Percentiles rank a stretch among this genome's conserved stretches.
Evolutionary conservation across 2,797 vertebrate genomes (phyloP).

Genomic region (Gymnocypris eckloni): DNA sequence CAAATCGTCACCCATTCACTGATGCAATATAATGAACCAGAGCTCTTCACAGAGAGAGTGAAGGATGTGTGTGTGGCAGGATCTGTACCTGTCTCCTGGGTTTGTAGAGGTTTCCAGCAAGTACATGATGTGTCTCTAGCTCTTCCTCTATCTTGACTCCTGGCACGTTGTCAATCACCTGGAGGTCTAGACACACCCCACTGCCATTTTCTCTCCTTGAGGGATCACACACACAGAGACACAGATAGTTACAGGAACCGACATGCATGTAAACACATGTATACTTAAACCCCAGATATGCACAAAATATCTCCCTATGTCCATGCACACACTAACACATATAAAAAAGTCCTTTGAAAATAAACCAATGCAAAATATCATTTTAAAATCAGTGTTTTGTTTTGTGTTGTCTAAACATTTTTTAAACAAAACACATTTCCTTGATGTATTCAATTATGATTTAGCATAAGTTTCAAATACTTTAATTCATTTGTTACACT

Average conservation of each 20-base stretch:
- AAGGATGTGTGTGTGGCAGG: not conserved
- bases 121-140: conserved; percentile 89
- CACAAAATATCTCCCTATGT: not conserved
- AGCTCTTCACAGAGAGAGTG: not conserved
- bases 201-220: conserved; percentile 94
- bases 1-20: not conserved
- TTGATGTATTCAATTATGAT: not conserved
- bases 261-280: conserved; percentile 25
- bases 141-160: conserved; percentile 92
- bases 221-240: conserved; percentile 11
- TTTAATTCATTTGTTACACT: not conserved
- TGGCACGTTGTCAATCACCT: conserved; percentile 91
- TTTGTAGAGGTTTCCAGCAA: conserved; percentile 93
- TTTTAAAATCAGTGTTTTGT: not conserved
- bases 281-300: not conserved
- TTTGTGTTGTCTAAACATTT: not conserved
- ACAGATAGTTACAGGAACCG: conserved; percentile 13
- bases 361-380: not conserved
- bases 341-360: not conserved
- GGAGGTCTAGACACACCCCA: conserved; percentile 92
- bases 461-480: not conserved
- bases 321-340: not conserved
- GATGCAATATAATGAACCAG: not conserved
- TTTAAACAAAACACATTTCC: not conserved
- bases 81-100: conserved; percentile 85